Percentiles rank a stretch among this genome's conserved stretches.
These are phyloP conservation scores for Protobothrops mucrosquamatus DNA, from an alignment of 2,113 vertebrate genomes.

Conservation along the genomic window DNA sequence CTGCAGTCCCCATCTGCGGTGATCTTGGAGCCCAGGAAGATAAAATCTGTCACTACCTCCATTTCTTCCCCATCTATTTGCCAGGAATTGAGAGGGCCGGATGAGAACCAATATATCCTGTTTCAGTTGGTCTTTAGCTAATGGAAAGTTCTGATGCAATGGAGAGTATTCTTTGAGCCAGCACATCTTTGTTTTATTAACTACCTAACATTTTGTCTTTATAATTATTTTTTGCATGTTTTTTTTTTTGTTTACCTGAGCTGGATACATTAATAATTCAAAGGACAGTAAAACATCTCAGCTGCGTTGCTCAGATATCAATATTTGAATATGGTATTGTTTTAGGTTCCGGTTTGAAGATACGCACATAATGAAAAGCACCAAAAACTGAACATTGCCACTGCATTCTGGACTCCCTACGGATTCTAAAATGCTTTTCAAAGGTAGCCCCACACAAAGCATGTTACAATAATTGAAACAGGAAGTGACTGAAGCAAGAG, in stretches of 20 bases:
- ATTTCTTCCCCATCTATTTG: too few species aligned
- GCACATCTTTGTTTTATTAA: conserved; percentile 11
- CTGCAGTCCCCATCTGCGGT: too few species aligned
- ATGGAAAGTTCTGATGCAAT: neutral
- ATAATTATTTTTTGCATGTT: neutral
- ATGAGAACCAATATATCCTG: conserved; percentile 19
- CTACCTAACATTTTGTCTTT: neutral
- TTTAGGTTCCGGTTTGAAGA: neutral
- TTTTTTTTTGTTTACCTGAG: neutral
- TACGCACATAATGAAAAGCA: too few species aligned
- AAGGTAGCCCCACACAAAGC: too few species aligned
- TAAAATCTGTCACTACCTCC: too few species aligned
- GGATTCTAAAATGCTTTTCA: too few species aligned
- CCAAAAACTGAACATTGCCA: too few species aligned
- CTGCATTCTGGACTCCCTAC: too few species aligned
- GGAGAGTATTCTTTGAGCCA: conserved; percentile 7
- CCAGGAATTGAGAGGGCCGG: too few species aligned
- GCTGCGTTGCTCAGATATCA: neutral
- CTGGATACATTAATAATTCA: conserved; percentile 2
- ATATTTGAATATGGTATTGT: neutral
- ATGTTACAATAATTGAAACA: too few species aligned
- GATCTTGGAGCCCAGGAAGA: too few species aligned
- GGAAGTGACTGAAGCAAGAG: too few species aligned
- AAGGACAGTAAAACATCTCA: neutral
- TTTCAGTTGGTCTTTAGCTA: conserved; percentile 25